Percentiles rank a stretch among this genome's conserved stretches.
Evolutionary conservation across 2,113 vertebrate species (phyloP).

Genomic region (Neolamprologus falcicula): DNA sequence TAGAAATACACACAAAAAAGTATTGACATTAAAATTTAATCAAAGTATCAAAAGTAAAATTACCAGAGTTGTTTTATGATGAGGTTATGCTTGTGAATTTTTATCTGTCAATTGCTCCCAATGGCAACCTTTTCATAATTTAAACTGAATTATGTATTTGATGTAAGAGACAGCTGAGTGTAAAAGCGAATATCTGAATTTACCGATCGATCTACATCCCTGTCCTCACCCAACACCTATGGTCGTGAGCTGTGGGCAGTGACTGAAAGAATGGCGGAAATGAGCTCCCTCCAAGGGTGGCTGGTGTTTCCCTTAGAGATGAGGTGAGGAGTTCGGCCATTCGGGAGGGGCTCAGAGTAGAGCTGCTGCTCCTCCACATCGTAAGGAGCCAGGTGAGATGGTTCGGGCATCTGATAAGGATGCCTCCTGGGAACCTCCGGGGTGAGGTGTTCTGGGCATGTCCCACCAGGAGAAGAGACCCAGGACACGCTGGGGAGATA

Average conservation of each 20-base stretch:
- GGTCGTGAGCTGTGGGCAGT: not conserved
- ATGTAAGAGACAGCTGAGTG: not conserved
- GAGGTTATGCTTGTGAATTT: not conserved
- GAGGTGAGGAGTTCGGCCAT: rapidly evolving
- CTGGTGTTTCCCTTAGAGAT: not conserved
- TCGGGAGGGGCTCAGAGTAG: not conserved
- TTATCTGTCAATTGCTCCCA: rapidly evolving
- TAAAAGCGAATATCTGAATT: rapidly evolving
- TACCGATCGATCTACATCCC: rapidly evolving
- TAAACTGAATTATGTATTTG: not conserved
- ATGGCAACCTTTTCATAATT: not conserved
- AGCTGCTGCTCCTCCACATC: not conserved
- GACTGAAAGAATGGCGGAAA: not conserved
- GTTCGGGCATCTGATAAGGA: not conserved
- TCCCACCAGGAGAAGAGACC: not conserved
- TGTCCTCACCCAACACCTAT: not conserved
- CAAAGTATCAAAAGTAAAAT: not conserved
- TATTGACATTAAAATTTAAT: not conserved
- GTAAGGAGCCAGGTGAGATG: rapidly evolving
- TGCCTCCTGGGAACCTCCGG: rapidly evolving
- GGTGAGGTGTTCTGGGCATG: rapidly evolving
- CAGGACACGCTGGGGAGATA: not conserved
- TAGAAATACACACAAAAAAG: not conserved
- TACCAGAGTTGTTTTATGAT: not conserved
- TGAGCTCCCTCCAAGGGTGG: not conserved